Percentiles rank a stretch among this genome's conserved stretches.
phyloP scores from a whole-genome alignment of 2,797 vertebrate species.

The Urocyon cinereoargenteus region DNA sequence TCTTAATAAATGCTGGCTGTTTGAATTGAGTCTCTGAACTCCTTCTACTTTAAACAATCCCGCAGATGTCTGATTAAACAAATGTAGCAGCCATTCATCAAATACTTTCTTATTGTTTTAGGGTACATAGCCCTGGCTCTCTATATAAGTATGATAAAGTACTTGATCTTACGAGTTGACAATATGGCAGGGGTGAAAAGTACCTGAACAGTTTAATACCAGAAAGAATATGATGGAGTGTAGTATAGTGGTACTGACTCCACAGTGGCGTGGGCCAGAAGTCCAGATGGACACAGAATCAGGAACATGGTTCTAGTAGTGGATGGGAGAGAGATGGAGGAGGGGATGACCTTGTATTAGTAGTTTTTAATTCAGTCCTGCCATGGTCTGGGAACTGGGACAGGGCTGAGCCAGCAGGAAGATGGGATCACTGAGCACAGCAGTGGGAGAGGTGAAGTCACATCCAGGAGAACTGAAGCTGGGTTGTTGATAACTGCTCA shows the following conservation, averaged over 20 bases:
- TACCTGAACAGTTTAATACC: background rate
- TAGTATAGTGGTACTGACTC: background rate
- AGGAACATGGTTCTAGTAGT: background rate
- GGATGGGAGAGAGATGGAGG: background rate
- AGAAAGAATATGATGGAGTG: background rate
- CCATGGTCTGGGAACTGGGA: constrained; percentile 54
- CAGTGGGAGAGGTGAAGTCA: constrained; percentile 43
- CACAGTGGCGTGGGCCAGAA: background rate
- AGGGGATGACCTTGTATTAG: background rate
- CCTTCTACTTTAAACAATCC: constrained; percentile 39
- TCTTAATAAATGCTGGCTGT: constrained; percentile 1
- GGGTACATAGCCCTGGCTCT: background rate
- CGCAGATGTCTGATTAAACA: background rate
- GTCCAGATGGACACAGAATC: background rate
- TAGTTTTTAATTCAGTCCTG: constrained; percentile 7
- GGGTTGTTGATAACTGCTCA: background rate
- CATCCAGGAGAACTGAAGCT: background rate
- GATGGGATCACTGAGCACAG: constrained; percentile 32
- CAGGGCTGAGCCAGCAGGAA: constrained; percentile 42
- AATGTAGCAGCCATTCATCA: background rate
- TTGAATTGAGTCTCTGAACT: background rate
- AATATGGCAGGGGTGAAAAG: background rate
- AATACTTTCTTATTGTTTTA: background rate
- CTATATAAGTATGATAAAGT: background rate
- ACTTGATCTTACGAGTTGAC: background rate